Evolutionary conservation across 2,888 invertebrate species (phyloP).

Genomic region (Bedellia somnulentella): DNA sequence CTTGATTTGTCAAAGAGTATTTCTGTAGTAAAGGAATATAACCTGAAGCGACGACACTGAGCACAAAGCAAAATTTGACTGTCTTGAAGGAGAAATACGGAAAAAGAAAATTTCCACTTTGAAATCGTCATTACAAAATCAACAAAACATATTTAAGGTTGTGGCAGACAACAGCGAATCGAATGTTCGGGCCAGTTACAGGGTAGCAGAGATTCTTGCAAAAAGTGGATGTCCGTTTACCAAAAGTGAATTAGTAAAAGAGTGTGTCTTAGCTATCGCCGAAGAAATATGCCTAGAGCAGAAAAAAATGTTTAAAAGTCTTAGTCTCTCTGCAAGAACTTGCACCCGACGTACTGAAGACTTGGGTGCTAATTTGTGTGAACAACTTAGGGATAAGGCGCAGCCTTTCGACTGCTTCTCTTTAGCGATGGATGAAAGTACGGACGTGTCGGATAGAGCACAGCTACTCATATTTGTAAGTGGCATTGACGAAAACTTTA

Average conservation of each 20-base stretch:
- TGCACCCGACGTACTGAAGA: conserved; percentile 11
- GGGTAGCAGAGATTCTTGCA: conserved; percentile 10
- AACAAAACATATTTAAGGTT: neutral
- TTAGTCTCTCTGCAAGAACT: conserved; percentile 13
- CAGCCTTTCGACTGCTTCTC: too few species aligned
- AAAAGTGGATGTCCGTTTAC: conserved; percentile 6
- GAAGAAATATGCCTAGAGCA: conserved; percentile 11
- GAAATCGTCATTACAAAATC: conserved; percentile 1
- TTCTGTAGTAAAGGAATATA: too few species aligned
- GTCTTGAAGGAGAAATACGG: too few species aligned
- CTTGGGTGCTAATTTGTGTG: conserved; percentile 10
- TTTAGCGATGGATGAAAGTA: too few species aligned
- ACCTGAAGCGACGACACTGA: too few species aligned
- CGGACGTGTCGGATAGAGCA: too few species aligned
- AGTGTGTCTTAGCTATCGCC: conserved; percentile 10
- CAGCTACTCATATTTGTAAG: neutral
- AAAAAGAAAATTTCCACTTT: neutral
- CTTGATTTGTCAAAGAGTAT: too few species aligned
- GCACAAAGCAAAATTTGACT: too few species aligned
- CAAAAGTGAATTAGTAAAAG: conserved; percentile 11
- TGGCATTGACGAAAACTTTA: conserved; percentile 25
- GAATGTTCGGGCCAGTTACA: conserved; percentile 10
- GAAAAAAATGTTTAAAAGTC: conserved; percentile 11
- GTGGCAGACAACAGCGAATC: conserved; percentile 6
- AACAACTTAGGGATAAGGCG: conserved; percentile 13